Evolutionary conservation across 2,888 invertebrate species (phyloP), one percentile per base, ranked within the genome.

Genomic region (Azorinus chamasolen): DNA sequence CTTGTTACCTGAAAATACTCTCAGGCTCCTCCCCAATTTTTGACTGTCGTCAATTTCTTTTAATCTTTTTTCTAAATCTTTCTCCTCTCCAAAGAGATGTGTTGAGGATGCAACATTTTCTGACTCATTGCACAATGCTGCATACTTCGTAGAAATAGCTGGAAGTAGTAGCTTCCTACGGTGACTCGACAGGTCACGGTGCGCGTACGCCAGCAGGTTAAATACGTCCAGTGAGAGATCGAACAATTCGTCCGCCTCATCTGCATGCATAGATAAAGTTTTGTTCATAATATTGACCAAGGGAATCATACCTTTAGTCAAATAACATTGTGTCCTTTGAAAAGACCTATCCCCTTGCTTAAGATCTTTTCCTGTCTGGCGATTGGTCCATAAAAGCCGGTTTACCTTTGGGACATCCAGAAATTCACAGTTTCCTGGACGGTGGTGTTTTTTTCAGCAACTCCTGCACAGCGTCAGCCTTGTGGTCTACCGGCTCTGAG

Each of bases 301-400:
- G 6, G 57, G 66, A 18, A 57, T 45, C 66, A 66, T 66, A n/a
- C n/a, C n/a, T n/a, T n/a, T n/a, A n/a, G 66, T 66, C 6, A 66
- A 1, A 16, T 57, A 66, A 2, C 22, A 46, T 46, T 64, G 64
- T 1, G 54, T 45, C 20, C 64, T 51, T 18, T 64, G 55, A 12
- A 64, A n/a, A n/a, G n/a, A n/a, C n/a, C n/a, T n/a, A n/a, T n/a
- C n/a, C n/a, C n/a, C n/a, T n/a, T n/a, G n/a, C 27, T 45, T 55
- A 45, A 5, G 54, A 55, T 18, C 54, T 2, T 0, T 54, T 37
- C 22, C 46, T 32, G 12, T 20, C 27, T n/a, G 55, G 45, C 12
- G 45, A 37, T 46, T 48, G 45, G 32, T 46, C 54, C 54, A 64
- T 0, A 54, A n/a, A 1, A 53, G 12, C 24, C 51, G 50, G 24